Percentiles rank a stretch among this genome's conserved stretches.
Evolutionary conservation across 2,888 invertebrate species (phyloP).

Genomic region (Lasius platythorax): DNA sequence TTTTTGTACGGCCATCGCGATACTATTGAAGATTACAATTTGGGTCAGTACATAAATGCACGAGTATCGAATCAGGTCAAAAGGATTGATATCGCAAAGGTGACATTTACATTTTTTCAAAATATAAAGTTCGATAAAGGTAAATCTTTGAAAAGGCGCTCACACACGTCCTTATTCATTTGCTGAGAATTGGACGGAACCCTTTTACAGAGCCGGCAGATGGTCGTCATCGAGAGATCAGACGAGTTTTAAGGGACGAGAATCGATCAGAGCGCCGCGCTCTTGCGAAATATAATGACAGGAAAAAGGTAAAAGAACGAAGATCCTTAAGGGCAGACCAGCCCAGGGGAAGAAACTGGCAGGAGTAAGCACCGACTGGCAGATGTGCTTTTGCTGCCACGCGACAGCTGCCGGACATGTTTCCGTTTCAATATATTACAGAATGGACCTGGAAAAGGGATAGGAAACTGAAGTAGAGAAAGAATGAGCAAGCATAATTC

Average conservation of each 20-base stretch:
- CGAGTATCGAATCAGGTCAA: background rate
- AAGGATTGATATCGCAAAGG: background rate
- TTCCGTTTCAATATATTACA: constrained; percentile 58
- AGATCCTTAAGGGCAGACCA: constrained; percentile 45
- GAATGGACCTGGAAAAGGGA: background rate
- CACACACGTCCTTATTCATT: background rate
- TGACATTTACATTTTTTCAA: background rate
- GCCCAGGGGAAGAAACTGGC: constrained; percentile 60
- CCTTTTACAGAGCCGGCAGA: constrained; percentile 31
- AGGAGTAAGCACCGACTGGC: constrained; percentile 64
- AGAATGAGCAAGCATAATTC: constrained; percentile 10
- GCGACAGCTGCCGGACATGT: constrained; percentile 74
- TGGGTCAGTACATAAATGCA: background rate
- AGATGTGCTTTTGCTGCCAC: constrained; percentile 65
- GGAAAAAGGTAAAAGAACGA: constrained; percentile 41
- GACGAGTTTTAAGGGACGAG: constrained; percentile 44
- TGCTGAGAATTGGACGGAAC: constrained; percentile 1
- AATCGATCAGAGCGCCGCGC: constrained; percentile 52
- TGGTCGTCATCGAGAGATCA: constrained; percentile 31
- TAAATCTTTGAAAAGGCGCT: background rate
- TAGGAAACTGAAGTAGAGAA: background rate
- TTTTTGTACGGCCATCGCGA: constrained; percentile 13
- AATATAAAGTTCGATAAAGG: background rate
- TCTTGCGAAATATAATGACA: constrained; percentile 69
- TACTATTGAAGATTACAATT: background rate